Base-by-base conservation (phyloP, 2,113 vertebrate species). In the Lampris incognitus region DNA sequence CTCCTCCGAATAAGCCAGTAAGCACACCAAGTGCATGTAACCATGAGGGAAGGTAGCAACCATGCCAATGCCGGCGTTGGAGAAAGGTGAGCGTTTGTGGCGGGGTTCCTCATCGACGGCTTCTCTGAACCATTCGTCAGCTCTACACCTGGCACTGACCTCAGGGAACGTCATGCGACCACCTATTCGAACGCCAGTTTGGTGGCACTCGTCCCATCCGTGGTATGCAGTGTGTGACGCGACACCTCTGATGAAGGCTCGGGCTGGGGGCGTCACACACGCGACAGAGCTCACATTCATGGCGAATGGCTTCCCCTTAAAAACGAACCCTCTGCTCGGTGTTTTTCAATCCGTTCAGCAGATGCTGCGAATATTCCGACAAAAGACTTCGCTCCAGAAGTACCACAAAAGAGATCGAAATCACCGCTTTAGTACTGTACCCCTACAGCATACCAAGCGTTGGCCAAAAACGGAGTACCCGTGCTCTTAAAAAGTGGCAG, bases 1-100 rank as follows among this genome's bases (percentile, higher is more conserved):
- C 24, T 24, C 24, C 24, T 24, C 24, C 24, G 24, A 24, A 24
- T 24, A 24, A 24, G 24, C 24, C 0, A 24, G 24, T 6, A 77
- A 69, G 54, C 74, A 77, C 55, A 77, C 41, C 0, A 77, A 46
- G 4, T 77, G 59, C 67, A 78, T 78, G 6, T 71, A 78, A 60
- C 65, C 67, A 3, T 78, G 36, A 6, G 10, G 44, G 39, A 71
- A 71, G 48, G 49, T 54, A 49, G 60, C 62, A 40, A 78, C 36
- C 68, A 78, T n/a, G n/a, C n/a, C n/a, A n/a, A n/a, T n/a, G n/a
- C n/a, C n/a, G n/a, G n/a, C n/a, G n/a, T 71, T n/a, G 36, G 50
- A 49, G 63, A 71, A 10, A 65, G 68, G 66, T 54, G 66, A 78
- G 11, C 24, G 42, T 51, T 58, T 36, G 4, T 57, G 0, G 9